Base-by-base conservation (phyloP, 2,113 vertebrate species). In the Gallinago media region DNA sequence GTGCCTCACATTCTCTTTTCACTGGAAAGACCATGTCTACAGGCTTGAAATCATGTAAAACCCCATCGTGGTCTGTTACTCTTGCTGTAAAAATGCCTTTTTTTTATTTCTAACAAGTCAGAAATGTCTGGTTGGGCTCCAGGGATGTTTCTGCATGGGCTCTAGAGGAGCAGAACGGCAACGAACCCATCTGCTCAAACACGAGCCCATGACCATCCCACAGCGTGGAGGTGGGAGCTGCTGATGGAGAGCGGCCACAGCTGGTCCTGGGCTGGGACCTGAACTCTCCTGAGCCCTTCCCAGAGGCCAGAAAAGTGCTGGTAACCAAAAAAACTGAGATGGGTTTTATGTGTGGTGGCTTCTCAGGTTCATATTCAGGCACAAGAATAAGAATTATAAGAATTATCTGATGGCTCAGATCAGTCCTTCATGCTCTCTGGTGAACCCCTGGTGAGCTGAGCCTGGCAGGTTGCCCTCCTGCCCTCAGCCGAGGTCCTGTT, bases 191-290 rank as follows among this genome's bases (percentile, higher is more conserved):
- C 12, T 92, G 12, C 15, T 12, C 46, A 42, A 2, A 34, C 9
- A 4, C 0, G 4, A 92, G 8, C 29, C 44, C 0, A 0, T 32
- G 50, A 22, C 55, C 6, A 1, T 85, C 23, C 62, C 52, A 18
- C 13, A 34, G 58, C 17, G 1, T 0, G 1, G 38, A 67, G 52
- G 50, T 36, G 56, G 34, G 3, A 88, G 50, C 50, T 15, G 4
- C 31, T 22, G 65, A 31, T 10, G 46, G 44, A 26, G 34, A 76
- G 49, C 5, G 40, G 67, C 29, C 29, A 29, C 49, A 47, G 17
- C 20, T 49, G 40, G 23, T 15, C 55, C 49, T 56, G 22, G 31
- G 4, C 32, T 76, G 36, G 15, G 36, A 62, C 25, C 18, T 34
- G 20, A 6, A 62, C 36, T 62, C 74, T 67, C 56, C 74, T 54